Evolutionary conservation across 2,888 invertebrate species (phyloP), one percentile per base, ranked within the genome.

Genomic region (Mythimna loreyi): DNA sequence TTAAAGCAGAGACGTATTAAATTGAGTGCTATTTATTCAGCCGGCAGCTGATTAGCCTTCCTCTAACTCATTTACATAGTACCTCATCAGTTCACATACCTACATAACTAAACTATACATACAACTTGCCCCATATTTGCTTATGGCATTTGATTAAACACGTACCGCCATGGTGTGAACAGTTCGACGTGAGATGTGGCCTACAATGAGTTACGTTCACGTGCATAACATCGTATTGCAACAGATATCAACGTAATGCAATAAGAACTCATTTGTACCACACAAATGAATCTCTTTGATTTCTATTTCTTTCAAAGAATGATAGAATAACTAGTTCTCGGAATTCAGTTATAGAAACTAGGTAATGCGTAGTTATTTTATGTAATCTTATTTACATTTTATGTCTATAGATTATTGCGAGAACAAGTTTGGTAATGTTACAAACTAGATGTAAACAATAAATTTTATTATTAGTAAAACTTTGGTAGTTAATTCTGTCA

Each of bases 41-140:
- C 85, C 85, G 88, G 84, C 86, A 87, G 85, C 88, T 89, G 90
- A 91, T 90, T 90, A 90, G 85, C 89, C 89, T 89, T 85, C 86
- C 82, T 85, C 78, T 70, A 82, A 78, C 82, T 85, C 78, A 91
- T 91, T 91, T 90, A 88, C 90, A 90, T 91, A 83, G 82, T 81
- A 85, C 83, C 79, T 85, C 83, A 81, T 87, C n/a, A n/a, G n/a
- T n/a, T n/a, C 72, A 80, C 75, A 84, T 88, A 82, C 80, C 73
- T 72, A 82, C 64, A 67, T 65, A 76, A 78, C 66, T 78, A 76
- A 80, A 72, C 70, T 62, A 74, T 75, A 72, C 79, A 80, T 83
- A 85, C 63, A 77, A 57, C 76, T 72, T 83, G 79, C 57, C 70
- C 80, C 74, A 64, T 78, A 80, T 83, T 83, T 82, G 75, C 69